Percentiles rank a stretch among this genome's conserved stretches.
Conservation (phyloP, 1,140 invertebrate species). For the Pseudomyrmex sp. region DNA sequence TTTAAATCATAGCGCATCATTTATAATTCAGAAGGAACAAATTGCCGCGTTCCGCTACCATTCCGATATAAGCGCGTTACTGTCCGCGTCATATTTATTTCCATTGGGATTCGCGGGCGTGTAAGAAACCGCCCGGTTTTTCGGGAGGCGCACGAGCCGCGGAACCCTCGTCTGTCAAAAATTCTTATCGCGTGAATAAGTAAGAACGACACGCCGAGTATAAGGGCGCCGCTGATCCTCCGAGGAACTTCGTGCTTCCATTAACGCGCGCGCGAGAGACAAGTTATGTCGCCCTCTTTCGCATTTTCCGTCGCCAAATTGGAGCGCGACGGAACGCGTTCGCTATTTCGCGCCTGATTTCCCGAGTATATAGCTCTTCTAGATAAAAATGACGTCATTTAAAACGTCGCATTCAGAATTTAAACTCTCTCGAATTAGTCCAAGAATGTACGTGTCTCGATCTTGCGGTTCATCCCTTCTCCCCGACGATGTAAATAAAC, state of each 20-base stretch:
- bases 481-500: too few species aligned
- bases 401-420: neutral
- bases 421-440: neutral
- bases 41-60: conserved; percentile 63
- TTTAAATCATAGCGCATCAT: conserved; percentile 61
- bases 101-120: conserved; percentile 57
- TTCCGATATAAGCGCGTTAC: conserved; percentile 64
- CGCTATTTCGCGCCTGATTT: conserved; percentile 36
- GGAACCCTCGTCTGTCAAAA: conserved; percentile 69
- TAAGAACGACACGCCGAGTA: conserved; percentile 57
- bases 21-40: conserved; percentile 68
- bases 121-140: neutral
- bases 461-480: too few species aligned
- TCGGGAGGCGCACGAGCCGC: neutral
- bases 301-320: conserved; percentile 37
- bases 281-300: conserved; percentile 22
- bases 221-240: conserved; percentile 9
- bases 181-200: conserved; percentile 68
- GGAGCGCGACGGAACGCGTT: conserved; percentile 24
- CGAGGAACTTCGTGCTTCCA: conserved; percentile 47
- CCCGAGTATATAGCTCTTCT: conserved; percentile 1
- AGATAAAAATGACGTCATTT: conserved; percentile 11
- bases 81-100: conserved; percentile 64
- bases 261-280: conserved; percentile 39
- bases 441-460: neutral